These are phyloP conservation scores for Halocynthia roretzi DNA, from an alignment of 23 tunicate genomes.

Conservation along the genomic window DNA sequence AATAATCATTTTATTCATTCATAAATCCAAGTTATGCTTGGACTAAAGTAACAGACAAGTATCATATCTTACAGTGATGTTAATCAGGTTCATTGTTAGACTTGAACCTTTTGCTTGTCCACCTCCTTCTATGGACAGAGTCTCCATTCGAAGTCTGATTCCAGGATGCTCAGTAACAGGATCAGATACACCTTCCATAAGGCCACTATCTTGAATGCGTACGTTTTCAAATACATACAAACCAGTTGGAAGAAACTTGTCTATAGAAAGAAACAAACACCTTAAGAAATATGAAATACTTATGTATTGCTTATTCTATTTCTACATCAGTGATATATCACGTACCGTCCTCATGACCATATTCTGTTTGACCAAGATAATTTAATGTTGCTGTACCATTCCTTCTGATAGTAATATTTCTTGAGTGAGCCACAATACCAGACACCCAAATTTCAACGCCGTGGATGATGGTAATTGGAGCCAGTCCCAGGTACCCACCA, in stretches of 20 bases:
- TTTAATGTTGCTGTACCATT: conserved; percentile 24
- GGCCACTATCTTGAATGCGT: conserved; percentile 25
- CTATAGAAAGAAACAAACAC: no score
- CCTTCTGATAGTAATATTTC: conserved; percentile 12
- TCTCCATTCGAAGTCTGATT: conserved; percentile 7
- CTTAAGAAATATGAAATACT: no score
- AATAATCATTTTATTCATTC: background rate
- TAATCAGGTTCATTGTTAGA: background rate
- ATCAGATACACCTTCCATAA: conserved; percentile 18
- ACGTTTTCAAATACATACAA: conserved; percentile 17
- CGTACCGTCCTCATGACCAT: no score
- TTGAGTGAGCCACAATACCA: conserved; percentile 15
- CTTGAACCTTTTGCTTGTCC: conserved; percentile 18
- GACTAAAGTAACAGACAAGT: background rate
- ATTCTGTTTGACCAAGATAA: conserved; percentile 9
- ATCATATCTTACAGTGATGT: conserved; percentile 8
- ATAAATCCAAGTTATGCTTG: background rate
- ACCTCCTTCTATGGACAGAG: conserved; percentile 18
- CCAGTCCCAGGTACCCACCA: conserved; percentile 22
- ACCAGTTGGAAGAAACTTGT: background rate
- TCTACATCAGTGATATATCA: no score
- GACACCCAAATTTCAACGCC: conserved; percentile 23
- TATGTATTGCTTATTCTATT: no score
- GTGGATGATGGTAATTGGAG: conserved; percentile 25
- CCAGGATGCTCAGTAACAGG: conserved; percentile 20